These are phyloP conservation scores for Leptobrachium ailaonicum DNA, from an alignment of 2,113 vertebrate genomes.

Conservation along the genomic window DNA sequence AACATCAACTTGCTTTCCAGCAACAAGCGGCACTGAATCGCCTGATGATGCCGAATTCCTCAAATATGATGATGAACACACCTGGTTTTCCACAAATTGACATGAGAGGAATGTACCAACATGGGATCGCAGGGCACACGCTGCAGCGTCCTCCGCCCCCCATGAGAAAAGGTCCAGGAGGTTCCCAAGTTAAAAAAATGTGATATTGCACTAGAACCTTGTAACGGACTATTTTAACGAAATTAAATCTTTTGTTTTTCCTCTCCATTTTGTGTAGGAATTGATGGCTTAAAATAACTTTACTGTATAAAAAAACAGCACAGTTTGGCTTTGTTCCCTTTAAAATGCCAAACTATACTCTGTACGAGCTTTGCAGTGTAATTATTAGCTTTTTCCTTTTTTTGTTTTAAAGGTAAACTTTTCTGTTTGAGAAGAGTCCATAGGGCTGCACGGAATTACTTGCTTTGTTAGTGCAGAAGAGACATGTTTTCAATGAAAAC, in stretches of 20 bases:
- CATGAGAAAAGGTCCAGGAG: slow-evolving; percentile 88
- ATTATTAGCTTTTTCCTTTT: slow-evolving; percentile 67
- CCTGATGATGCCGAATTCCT: slow-evolving; percentile 77
- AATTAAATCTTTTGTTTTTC: slow-evolving; percentile 72
- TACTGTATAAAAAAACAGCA: slow-evolving; percentile 65
- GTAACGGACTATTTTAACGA: slow-evolving; percentile 68
- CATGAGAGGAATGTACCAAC: slow-evolving; percentile 92
- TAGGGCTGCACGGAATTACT: slow-evolving; percentile 76
- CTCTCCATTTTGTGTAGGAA: slow-evolving; percentile 65
- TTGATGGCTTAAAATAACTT: slow-evolving; percentile 80
- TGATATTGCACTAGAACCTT: slow-evolving; percentile 78
- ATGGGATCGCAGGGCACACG: slow-evolving; percentile 77
- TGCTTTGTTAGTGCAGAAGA: slow-evolving; percentile 74
- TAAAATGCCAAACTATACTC: slow-evolving; percentile 58
- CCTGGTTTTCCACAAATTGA: slow-evolving; percentile 84
- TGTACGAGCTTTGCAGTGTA: slow-evolving; percentile 23
- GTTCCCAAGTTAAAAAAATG: slow-evolving; percentile 90
- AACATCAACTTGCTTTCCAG: slow-evolving; percentile 85
- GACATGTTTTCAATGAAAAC: slow-evolving; percentile 82
- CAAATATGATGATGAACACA: slow-evolving; percentile 75
- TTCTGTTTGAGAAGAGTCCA: slow-evolving; percentile 65
- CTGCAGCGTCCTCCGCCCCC: slow-evolving; percentile 78
- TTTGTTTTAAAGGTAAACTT: slow-evolving; percentile 41
- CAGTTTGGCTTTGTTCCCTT: slow-evolving; percentile 67
- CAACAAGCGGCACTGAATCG: slow-evolving; percentile 83